A percentile compares a stretch with the other conserved stretches of the same genome.
Evolutionary conservation across 2,888 invertebrate genomes (phyloP).

Genomic region (Agrotis segetum): DNA sequence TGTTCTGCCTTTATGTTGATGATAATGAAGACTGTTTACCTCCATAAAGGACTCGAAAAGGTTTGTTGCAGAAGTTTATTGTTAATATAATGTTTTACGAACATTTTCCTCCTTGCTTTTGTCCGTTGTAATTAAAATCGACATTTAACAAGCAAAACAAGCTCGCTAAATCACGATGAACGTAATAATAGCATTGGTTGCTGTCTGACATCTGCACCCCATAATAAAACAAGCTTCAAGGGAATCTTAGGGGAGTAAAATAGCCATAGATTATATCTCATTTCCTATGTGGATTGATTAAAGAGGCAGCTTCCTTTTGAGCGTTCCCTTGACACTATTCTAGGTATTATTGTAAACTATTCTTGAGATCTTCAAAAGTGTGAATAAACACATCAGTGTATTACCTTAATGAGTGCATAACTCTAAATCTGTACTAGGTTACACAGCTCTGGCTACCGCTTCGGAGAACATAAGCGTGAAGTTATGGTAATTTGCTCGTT

Average conservation of each 20-base stretch:
- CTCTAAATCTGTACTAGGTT: background rate
- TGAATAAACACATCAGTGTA: background rate
- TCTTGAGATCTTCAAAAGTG: background rate
- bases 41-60: slow-evolving; percentile 5
- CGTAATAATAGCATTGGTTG: slow-evolving; percentile 25
- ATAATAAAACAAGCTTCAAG: slow-evolving; percentile 40
- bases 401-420: too few relatives aligned
- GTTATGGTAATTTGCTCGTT: background rate
- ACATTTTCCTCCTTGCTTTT: background rate
- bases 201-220: slow-evolving; percentile 14
- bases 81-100: background rate
- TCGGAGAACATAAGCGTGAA: background rate
- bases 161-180: slow-evolving; percentile 17
- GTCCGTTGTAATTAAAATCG: slow-evolving; percentile 27
- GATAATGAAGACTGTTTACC: slow-evolving; percentile 34
- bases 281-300: background rate
- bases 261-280: background rate
- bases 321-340: too few relatives aligned
- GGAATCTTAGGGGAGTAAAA: background rate
- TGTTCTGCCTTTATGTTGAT: slow-evolving; percentile 25
- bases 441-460: background rate
- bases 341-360: background rate
- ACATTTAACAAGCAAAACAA: slow-evolving; percentile 27
- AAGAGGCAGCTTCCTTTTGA: background rate
- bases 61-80: background rate